Evolutionary conservation across 2,113 vertebrate species (phyloP).

Genomic region (Sceloporus tristichus): DNA sequence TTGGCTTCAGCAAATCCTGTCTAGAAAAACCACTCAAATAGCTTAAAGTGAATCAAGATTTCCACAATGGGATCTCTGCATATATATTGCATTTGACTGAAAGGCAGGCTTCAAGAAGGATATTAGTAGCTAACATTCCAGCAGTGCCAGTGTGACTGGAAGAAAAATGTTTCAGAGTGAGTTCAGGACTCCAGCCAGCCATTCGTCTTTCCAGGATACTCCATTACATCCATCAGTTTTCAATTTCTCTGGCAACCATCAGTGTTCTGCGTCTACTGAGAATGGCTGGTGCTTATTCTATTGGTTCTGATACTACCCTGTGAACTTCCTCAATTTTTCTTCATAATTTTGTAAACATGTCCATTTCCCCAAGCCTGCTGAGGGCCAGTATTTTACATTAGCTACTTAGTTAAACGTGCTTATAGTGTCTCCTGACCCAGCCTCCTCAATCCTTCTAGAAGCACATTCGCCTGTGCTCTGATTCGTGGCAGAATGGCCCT

Average conservation of each 20-base stretch:
- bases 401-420: no score
- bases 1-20: slow-evolving; percentile 30
- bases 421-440: no score
- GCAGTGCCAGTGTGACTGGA: background rate
- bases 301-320: no score
- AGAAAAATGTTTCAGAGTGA: background rate
- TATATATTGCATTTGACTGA: background rate
- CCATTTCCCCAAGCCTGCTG: no score
- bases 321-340: no score
- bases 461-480: no score
- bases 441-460: no score
- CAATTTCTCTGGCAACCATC: no score
- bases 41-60: slow-evolving; percentile 19
- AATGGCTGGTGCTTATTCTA: background rate
- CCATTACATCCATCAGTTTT: background rate
- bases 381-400: no score
- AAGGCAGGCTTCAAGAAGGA: slow-evolving; percentile 20
- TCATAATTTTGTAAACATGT: no score
- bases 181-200: background rate
- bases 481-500: no score
- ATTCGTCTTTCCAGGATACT: background rate
- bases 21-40: slow-evolving; percentile 25
- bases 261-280: background rate
- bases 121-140: slow-evolving; percentile 47
- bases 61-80: background rate